These are phyloP conservation scores for Xiphias gladius DNA, from an alignment of 2,113 vertebrate species.

Conservation along the genomic window DNA sequence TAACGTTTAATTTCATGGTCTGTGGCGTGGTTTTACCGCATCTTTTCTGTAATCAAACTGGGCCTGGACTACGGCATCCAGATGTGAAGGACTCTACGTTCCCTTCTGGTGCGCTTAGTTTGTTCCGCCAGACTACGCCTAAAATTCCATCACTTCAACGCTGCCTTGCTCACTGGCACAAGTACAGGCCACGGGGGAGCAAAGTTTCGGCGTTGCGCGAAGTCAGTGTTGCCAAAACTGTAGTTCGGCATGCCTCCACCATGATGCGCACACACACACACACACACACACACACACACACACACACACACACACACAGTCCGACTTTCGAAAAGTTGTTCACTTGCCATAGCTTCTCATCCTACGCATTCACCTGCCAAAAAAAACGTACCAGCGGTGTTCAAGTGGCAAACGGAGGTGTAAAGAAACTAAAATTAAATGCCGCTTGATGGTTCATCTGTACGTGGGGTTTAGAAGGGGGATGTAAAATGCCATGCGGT, in stretches of 20 bases:
- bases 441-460: no score
- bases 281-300: no score
- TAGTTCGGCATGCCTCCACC: not conserved
- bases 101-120: no score
- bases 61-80: not conserved
- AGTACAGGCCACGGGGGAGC: rapidly evolving
- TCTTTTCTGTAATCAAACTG: not conserved
- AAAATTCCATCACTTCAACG: not conserved
- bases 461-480: not conserved
- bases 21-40: not conserved
- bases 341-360: no score
- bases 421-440: no score
- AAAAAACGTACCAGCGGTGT: not conserved
- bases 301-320: no score
- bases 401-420: not conserved
- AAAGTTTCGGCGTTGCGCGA: rapidly evolving
- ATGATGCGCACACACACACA: no score
- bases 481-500: not conserved
- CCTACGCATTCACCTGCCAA: not conserved
- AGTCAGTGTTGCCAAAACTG: not conserved
- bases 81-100: not conserved
- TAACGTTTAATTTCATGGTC: not conserved
- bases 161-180: not conserved
- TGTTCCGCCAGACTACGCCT: not conserved
- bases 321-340: not conserved